Base-by-base conservation (phyloP, 2,888 invertebrate species). In the Xestia rhomboidea region DNA sequence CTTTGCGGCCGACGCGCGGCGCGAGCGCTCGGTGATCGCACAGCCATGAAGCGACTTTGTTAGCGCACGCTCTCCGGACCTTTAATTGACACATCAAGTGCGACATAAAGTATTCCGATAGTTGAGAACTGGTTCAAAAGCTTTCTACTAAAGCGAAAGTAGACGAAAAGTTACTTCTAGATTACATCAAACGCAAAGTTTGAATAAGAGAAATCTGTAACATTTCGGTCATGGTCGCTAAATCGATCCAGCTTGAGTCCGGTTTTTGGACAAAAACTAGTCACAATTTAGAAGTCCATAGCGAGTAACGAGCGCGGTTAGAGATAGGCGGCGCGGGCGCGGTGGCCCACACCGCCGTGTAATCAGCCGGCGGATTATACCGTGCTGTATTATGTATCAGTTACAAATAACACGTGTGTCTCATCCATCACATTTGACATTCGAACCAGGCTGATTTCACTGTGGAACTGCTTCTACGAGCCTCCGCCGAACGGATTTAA, bases 1-100 rank as follows among this genome's bases (percentile, higher is more conserved):
- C 94, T 95, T 95, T 95, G 92, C 94, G 92, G 91, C 88, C 89
- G 90, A 86, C 88, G 90, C 89, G 84, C 60, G 27, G 60, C 60
- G 60, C 18, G 18, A 30, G 30, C 60, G 60, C 27, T 62, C 30
- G 87, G 77, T 68, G 63, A 49, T 75, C 49, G 77, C 79, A 64
- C 83, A 62, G 68, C 70, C 79, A 85, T 74, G 79, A 80, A 71
- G 85, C 84, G 71, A 87, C 85, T 80, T 89, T 80, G 83, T 87
- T 88, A 85, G 85, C 67, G 68, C 82, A 85, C 69, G 82, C 76
- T 77, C 51, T 27, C 24, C 41, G 38, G 72, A 69, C 66, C 73
- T 70, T 64, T 77, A 84, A 85, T 84, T 80, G 82, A 87, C 73
- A 85, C 68, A 71, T 82, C 68, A 81, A 77, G 66, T 64, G 68